Evolutionary conservation across 2,888 invertebrate genomes (phyloP).

Genomic region (Meiosimyza platycephala): DNA sequence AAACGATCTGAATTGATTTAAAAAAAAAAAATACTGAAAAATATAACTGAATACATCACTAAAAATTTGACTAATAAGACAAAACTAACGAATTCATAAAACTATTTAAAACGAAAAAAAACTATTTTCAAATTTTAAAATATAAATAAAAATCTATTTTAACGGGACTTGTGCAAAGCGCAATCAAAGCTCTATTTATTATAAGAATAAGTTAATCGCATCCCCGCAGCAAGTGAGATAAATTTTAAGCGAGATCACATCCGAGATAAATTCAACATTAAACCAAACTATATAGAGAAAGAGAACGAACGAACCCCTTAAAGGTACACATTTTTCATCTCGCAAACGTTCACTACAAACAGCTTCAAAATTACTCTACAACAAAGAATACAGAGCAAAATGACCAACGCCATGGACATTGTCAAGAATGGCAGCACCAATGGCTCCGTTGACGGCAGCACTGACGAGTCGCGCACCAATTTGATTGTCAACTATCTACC

Average conservation of each 20-base stretch:
- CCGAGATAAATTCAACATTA: conserved; percentile 34
- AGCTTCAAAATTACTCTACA: conserved; percentile 51
- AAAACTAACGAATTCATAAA: conserved; percentile 40
- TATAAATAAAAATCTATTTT: conserved; percentile 37
- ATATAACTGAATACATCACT: conserved; percentile 19
- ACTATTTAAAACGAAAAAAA: conserved; percentile 38
- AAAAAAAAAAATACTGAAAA: conserved; percentile 47
- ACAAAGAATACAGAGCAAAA: conserved; percentile 50
- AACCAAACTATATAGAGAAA: not conserved
- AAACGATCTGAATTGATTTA: conserved; percentile 61
- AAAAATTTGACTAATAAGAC: conserved; percentile 24
- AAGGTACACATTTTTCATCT: conserved; percentile 7
- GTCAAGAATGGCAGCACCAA: conserved; percentile 80
- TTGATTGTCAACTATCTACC: conserved; percentile 96
- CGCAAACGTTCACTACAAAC: conserved; percentile 28
- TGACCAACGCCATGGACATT: conserved; percentile 72
- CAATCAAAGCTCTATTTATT: conserved; percentile 59
- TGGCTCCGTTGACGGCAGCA: conserved; percentile 72
- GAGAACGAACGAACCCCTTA: not conserved
- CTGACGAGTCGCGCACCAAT: conserved; percentile 95
- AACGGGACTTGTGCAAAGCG: conserved; percentile 66
- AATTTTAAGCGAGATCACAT: conserved; percentile 52
- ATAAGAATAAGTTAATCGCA: conserved; percentile 39
- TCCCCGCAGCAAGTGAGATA: conserved; percentile 55
- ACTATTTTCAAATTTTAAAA: conserved; percentile 44